These are phyloP conservation scores for Frieseomelitta varia DNA, from an alignment of 1,140 invertebrate species.

Conservation along the genomic window DNA sequence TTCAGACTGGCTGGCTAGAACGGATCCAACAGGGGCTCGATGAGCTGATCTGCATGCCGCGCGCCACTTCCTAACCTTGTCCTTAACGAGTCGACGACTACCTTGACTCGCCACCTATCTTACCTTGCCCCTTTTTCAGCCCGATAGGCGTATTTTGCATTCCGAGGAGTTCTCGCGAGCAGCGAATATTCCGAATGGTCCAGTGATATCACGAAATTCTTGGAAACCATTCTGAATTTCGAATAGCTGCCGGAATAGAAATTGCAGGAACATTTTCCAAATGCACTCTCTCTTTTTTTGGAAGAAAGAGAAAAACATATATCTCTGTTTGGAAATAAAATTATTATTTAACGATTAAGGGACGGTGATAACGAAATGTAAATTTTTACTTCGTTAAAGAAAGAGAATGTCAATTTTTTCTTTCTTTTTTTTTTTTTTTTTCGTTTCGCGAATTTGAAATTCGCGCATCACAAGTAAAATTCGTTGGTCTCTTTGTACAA, in stretches of 20 bases:
- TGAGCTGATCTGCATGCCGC: constrained; percentile 76
- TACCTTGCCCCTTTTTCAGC: constrained; percentile 63
- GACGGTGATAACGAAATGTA: no score
- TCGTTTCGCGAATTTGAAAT: neutral
- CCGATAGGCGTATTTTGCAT: constrained; percentile 73
- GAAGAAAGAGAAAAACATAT: no score
- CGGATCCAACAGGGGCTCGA: constrained; percentile 40
- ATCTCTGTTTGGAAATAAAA: no score
- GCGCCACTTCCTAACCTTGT: constrained; percentile 73
- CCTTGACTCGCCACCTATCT: constrained; percentile 70
- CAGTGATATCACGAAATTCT: constrained; percentile 50
- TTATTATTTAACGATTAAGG: no score
- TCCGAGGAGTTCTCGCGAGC: constrained; percentile 61
- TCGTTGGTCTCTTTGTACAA: neutral
- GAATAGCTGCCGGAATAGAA: neutral
- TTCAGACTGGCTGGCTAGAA: constrained; percentile 25
- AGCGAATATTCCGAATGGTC: constrained; percentile 48
- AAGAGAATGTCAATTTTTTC: no score
- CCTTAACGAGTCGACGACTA: constrained; percentile 79
- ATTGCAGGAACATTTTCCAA: neutral
- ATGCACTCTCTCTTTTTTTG: no score
- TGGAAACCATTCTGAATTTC: constrained; percentile 43
- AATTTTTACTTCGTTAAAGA: neutral
- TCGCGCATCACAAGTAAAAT: neutral
- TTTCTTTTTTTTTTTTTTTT: no score